Conservation (phyloP, 2,113 vertebrate genomes). For the Sinocyclocheilus grahami region DNA sequence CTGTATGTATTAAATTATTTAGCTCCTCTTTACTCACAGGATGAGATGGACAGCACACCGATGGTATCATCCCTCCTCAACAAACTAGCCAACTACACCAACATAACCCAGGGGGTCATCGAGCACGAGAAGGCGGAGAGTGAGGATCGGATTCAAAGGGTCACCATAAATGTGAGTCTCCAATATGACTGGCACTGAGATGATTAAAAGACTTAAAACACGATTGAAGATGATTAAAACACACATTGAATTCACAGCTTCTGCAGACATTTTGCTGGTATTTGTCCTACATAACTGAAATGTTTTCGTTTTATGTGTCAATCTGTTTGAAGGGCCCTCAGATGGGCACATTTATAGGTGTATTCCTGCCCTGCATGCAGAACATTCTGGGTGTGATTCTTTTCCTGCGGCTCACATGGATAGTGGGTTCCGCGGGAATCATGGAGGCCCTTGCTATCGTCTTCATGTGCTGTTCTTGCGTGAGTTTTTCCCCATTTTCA, state of each 20-base stretch:
- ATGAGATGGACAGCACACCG: conserved; percentile 95
- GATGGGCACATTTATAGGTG: conserved; percentile 97
- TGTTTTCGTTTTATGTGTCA: background rate
- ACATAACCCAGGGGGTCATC: conserved; percentile 90
- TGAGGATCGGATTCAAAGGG: conserved; percentile 81
- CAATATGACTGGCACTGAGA: background rate
- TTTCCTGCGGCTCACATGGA: conserved; percentile 94
- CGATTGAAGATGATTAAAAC: background rate
- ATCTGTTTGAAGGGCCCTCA: conserved; percentile 77
- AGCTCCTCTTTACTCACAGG: conserved; percentile 69
- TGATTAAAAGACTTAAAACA: background rate
- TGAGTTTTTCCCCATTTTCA: conserved; percentile 70
- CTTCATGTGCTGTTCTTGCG: conserved; percentile 90
- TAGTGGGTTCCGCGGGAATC: conserved; percentile 92
- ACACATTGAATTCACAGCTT: background rate
- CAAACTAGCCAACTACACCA: conserved; percentile 95
- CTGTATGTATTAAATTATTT: background rate
- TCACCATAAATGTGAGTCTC: conserved; percentile 66
- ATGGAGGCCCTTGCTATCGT: conserved; percentile 91
- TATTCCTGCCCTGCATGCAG: conserved; percentile 96
- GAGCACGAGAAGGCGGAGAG: conserved; percentile 88
- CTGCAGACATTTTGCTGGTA: too few species aligned
- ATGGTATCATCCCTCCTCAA: conserved; percentile 97
- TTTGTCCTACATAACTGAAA: background rate
- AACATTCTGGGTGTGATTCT: conserved; percentile 96